phyloP scores from a whole-genome alignment of 92 coral and sea anemone genomes.

The Bergia puertoricense region DNA sequence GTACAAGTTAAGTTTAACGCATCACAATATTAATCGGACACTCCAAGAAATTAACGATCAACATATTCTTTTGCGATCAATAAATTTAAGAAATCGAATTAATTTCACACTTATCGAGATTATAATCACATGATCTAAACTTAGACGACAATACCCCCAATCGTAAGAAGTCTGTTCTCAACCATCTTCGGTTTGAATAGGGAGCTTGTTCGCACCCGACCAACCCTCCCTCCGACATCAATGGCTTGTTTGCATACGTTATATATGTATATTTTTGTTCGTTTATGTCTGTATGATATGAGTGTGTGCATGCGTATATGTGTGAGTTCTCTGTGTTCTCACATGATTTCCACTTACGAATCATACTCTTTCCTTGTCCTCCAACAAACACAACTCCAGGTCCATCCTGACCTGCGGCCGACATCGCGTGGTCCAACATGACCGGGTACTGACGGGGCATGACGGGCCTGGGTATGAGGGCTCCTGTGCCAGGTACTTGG shows the following conservation, averaged over 20 bases:
- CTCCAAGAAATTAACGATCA: too few relatives aligned
- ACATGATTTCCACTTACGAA: constrained; percentile 47
- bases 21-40: too few relatives aligned
- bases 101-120: too few relatives aligned
- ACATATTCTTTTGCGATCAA: too few relatives aligned
- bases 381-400: constrained; percentile 63
- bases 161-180: neutral
- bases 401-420: constrained; percentile 53
- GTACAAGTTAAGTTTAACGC: too few relatives aligned
- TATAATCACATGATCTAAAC: neutral
- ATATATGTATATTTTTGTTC: too few relatives aligned
- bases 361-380: constrained; percentile 47
- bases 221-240: neutral
- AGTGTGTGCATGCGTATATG: too few relatives aligned
- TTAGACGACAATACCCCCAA: neutral
- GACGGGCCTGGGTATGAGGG: constrained; percentile 67
- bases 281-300: too few relatives aligned
- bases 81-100: too few relatives aligned
- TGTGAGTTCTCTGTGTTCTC: neutral
- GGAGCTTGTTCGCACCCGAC: too few relatives aligned
- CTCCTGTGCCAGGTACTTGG: constrained; percentile 68
- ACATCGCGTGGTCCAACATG: constrained; percentile 57
- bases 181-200: too few relatives aligned
- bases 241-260: neutral
- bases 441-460: constrained; percentile 58